Conservation (phyloP, 2,797 vertebrate species). For the Ceryle rudis region DNA sequence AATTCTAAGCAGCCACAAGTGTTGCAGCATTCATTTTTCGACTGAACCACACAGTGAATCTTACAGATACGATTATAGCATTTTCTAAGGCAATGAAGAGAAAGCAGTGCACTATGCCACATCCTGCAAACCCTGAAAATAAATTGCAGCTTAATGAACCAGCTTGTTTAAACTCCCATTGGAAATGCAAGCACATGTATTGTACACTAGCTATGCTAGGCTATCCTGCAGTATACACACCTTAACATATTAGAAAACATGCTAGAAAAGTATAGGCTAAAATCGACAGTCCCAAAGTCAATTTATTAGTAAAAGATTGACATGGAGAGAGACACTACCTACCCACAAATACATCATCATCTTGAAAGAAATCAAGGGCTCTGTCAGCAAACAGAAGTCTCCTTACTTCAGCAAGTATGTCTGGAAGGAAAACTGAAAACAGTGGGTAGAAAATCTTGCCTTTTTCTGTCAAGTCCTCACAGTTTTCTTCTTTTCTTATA, state of each 20-base stretch:
- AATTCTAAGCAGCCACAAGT: constrained; percentile 71
- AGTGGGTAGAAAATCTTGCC: constrained; percentile 82
- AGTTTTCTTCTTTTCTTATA: constrained; percentile 79
- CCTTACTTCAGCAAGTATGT: constrained; percentile 87
- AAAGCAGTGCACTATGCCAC: background rate
- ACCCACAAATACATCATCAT: constrained; percentile 95
- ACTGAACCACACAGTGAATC: background rate
- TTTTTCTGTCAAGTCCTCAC: constrained; percentile 82
- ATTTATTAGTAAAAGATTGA: constrained; percentile 75
- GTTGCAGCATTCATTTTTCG: constrained; percentile 32
- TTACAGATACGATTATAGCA: background rate
- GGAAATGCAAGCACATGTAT: constrained; percentile 53
- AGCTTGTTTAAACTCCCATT: constrained; percentile 61
- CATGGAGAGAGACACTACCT: constrained; percentile 81
- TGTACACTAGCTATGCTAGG: background rate
- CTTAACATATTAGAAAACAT: constrained; percentile 33
- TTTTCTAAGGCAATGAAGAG: constrained; percentile 8
- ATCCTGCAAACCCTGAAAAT: constrained; percentile 51
- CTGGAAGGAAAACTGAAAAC: constrained; percentile 83
- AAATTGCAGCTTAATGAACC: constrained; percentile 69
- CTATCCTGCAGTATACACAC: constrained; percentile 56
- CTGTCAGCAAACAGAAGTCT: constrained; percentile 84
- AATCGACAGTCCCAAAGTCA: constrained; percentile 69
- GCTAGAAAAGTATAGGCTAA: constrained; percentile 52
- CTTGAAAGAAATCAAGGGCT: constrained; percentile 85